phyloP scores from a whole-genome alignment of 2,888 invertebrate genomes.

The Selenia dentaria region DNA sequence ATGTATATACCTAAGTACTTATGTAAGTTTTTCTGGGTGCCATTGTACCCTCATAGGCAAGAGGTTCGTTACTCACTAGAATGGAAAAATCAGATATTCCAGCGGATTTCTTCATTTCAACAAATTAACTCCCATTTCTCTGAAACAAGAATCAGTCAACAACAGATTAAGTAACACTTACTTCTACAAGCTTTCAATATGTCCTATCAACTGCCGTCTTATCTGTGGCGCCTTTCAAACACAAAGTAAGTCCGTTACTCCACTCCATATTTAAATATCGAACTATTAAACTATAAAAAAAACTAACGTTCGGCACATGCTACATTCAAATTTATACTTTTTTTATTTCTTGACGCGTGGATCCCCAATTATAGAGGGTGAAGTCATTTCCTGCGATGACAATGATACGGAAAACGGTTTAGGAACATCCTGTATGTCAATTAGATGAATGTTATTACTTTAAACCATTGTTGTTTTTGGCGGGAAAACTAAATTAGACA shows the following conservation, averaged over 20 bases:
- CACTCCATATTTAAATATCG: constrained; percentile 1
- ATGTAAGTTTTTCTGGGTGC: no score
- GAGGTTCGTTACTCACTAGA: no score
- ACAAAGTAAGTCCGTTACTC: neutral
- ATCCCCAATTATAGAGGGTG: constrained; percentile 66
- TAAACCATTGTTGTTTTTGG: neutral
- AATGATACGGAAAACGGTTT: constrained; percentile 62
- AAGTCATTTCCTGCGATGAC: constrained; percentile 75
- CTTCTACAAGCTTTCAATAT: no score
- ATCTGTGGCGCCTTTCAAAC: no score
- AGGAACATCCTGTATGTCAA: constrained; percentile 44
- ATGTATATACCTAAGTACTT: no score
- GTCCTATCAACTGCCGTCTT: no score
- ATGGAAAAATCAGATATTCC: no score
- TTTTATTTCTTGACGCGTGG: constrained; percentile 62
- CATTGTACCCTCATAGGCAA: no score
- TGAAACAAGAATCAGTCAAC: no score
- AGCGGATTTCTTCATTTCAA: no score
- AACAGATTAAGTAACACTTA: no score
- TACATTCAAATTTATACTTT: constrained; percentile 43
- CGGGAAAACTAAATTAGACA: neutral
- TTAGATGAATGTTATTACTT: constrained; percentile 11
- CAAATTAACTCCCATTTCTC: no score
- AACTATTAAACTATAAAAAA: constrained; percentile 10
- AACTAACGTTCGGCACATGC: constrained; percentile 45